phyloP scores from a whole-genome alignment of 2,888 invertebrate genomes.

The Scaptomyza cyrtandrae region DNA sequence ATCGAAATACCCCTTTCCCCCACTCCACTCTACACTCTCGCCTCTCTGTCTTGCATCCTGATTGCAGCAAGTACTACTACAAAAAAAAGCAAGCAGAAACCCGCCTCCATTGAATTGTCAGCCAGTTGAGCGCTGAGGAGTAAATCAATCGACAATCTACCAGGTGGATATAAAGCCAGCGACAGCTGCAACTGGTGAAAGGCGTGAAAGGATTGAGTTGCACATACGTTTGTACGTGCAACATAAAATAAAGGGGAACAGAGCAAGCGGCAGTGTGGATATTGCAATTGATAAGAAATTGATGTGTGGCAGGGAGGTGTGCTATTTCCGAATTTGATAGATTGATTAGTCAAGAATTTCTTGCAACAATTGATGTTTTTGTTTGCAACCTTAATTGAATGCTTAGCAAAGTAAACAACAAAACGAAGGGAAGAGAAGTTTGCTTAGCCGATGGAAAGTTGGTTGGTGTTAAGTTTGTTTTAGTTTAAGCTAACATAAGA shows the following conservation, averaged over 20 bases:
- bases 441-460: neutral
- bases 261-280: slow-evolving; percentile 4
- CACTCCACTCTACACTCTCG: neutral
- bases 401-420: neutral
- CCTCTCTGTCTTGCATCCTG: slow-evolving; percentile 47
- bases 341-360: slow-evolving; percentile 42
- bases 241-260: neutral
- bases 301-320: slow-evolving; percentile 8
- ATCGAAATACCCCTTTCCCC: neutral
- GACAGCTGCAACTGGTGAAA: slow-evolving; percentile 67
- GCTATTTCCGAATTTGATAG: slow-evolving; percentile 32
- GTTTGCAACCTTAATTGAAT: slow-evolving; percentile 2
- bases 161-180: slow-evolving; percentile 28
- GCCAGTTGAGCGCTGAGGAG: slow-evolving; percentile 40
- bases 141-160: slow-evolving; percentile 69
- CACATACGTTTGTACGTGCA: slow-evolving; percentile 9
- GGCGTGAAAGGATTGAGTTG: slow-evolving; percentile 75
- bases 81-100: slow-evolving; percentile 38
- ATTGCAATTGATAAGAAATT: slow-evolving; percentile 46
- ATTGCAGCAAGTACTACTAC: slow-evolving; percentile 32
- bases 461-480: neutral
- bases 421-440: neutral
- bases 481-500: too few relatives aligned
- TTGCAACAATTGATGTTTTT: neutral
- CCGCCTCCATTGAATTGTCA: slow-evolving; percentile 69